Percentiles rank a stretch among this genome's conserved stretches.
phyloP scores from a whole-genome alignment of 2,888 invertebrate genomes.

The Drosophila planitibia region DNA sequence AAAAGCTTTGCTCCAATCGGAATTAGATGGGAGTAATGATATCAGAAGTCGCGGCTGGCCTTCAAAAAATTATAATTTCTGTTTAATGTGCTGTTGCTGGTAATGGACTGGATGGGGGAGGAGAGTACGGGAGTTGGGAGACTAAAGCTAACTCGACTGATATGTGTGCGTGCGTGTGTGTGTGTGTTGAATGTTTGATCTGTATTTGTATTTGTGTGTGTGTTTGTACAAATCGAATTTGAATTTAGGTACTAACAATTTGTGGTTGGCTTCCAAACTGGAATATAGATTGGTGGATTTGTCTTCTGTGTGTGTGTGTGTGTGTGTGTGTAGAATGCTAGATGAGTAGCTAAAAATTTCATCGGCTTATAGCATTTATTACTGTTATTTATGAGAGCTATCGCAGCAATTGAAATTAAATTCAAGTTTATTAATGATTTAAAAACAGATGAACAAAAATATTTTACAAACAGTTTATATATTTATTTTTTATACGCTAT shows the following conservation, averaged over 20 bases:
- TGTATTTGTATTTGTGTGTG: slow-evolving; percentile 19
- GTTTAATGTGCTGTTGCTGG: slow-evolving; percentile 56
- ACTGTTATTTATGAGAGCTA: slow-evolving; percentile 40
- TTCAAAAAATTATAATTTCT: slow-evolving; percentile 80
- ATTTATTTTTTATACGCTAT: background rate
- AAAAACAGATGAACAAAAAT: background rate
- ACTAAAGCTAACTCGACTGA: slow-evolving; percentile 44
- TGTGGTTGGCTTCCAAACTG: slow-evolving; percentile 59
- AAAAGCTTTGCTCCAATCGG: slow-evolving; percentile 60
- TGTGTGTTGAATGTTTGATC: slow-evolving; percentile 8
- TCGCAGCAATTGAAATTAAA: background rate
- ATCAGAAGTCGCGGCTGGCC: slow-evolving; percentile 66
- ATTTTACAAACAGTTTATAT: background rate
- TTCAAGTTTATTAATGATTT: background rate
- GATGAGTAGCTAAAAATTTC: slow-evolving; percentile 14
- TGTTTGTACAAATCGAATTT: slow-evolving; percentile 55
- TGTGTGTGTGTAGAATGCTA: slow-evolving; percentile 36
- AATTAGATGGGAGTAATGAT: slow-evolving; percentile 72
- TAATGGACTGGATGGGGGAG: slow-evolving; percentile 3
- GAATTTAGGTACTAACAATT: slow-evolving; percentile 71
- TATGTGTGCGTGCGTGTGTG: slow-evolving; percentile 30
- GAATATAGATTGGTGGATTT: slow-evolving; percentile 56
- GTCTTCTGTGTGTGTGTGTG: background rate
- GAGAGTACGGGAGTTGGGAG: slow-evolving; percentile 5
- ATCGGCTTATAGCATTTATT: slow-evolving; percentile 13